Evolutionary conservation across 2,113 vertebrate genomes (phyloP).

Genomic region (Vulpes ferrilata): DNA sequence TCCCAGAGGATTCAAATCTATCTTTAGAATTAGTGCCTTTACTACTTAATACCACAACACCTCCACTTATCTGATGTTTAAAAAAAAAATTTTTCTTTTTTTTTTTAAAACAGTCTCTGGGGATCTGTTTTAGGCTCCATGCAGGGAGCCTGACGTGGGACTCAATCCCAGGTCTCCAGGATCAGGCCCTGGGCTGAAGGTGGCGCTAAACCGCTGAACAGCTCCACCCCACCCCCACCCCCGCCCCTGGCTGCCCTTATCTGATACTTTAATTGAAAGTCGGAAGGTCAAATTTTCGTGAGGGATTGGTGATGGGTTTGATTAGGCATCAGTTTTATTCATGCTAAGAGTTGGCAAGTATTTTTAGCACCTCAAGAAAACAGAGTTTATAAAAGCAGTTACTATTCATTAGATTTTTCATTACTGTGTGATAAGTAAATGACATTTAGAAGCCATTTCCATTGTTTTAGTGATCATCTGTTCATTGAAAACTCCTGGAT

Average conservation of each 20-base stretch:
- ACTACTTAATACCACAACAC: background rate
- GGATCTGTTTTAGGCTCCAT: too few relatives aligned
- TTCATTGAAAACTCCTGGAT: conserved; percentile 6
- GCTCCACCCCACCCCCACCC: too few relatives aligned
- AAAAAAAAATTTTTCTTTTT: background rate
- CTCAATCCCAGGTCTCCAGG: too few relatives aligned
- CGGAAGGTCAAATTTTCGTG: background rate
- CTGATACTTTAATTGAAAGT: too few relatives aligned
- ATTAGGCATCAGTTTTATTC: conserved; percentile 39
- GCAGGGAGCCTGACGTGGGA: too few relatives aligned
- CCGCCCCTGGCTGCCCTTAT: too few relatives aligned
- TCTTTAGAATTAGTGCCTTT: conserved; percentile 34
- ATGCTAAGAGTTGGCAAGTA: background rate
- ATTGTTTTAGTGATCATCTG: background rate
- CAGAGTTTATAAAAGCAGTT: conserved; percentile 21
- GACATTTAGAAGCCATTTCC: conserved; percentile 21
- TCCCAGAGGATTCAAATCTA: background rate
- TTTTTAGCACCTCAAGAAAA: conserved; percentile 25
- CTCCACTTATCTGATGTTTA: background rate
- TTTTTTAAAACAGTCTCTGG: background rate
- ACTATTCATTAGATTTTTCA: background rate
- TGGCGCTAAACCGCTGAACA: too few relatives aligned
- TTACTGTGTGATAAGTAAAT: conserved; percentile 26
- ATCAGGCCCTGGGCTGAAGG: too few relatives aligned
- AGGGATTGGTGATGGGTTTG: background rate